These are phyloP conservation scores for Brachionus manjavacas DNA, from an alignment of 1,140 invertebrate genomes.

Conservation along the genomic window DNA sequence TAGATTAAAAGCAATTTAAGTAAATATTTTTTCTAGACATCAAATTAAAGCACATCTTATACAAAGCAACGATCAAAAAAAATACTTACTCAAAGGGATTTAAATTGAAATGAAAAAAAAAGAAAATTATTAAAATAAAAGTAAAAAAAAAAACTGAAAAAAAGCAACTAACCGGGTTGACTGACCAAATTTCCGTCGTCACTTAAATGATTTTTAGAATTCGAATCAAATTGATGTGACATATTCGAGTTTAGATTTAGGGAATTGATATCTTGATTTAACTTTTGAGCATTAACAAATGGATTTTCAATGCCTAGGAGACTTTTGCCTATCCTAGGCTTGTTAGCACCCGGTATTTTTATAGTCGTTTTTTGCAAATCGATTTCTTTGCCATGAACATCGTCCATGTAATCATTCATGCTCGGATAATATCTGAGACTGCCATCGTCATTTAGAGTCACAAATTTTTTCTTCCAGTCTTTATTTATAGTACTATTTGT, in stretches of 20 bases:
- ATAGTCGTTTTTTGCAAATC: slow-evolving; percentile 91
- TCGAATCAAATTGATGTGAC: slow-evolving; percentile 21
- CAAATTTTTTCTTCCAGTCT: slow-evolving; percentile 99
- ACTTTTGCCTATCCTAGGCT: slow-evolving; percentile 38
- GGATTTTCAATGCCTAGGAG: not conserved
- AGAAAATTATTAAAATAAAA: not conserved
- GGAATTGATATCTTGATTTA: slow-evolving; percentile 19
- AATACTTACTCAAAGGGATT: slow-evolving; percentile 3
- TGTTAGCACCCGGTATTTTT: slow-evolving; percentile 75
- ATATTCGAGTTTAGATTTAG: slow-evolving; percentile 16
- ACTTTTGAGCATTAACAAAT: not conserved
- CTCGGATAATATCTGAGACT: slow-evolving; percentile 89
- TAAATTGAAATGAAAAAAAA: not conserved
- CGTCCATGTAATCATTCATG: slow-evolving; percentile 95
- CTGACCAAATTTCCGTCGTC: not conserved
- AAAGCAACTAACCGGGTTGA: slow-evolving; percentile 13
- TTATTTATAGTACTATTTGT: slow-evolving; percentile 90
- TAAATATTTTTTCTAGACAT: not conserved
- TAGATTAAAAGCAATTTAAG: not conserved
- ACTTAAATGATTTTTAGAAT: not conserved
- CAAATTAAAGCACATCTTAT: not conserved
- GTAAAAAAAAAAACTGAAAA: not conserved
- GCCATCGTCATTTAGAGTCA: slow-evolving; percentile 87
- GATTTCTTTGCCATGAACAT: slow-evolving; percentile 92
- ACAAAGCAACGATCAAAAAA: not conserved